These are phyloP conservation scores for Hofmannophila pseudospretella DNA, from an alignment of 2,888 invertebrate species.

Conservation along the genomic window DNA sequence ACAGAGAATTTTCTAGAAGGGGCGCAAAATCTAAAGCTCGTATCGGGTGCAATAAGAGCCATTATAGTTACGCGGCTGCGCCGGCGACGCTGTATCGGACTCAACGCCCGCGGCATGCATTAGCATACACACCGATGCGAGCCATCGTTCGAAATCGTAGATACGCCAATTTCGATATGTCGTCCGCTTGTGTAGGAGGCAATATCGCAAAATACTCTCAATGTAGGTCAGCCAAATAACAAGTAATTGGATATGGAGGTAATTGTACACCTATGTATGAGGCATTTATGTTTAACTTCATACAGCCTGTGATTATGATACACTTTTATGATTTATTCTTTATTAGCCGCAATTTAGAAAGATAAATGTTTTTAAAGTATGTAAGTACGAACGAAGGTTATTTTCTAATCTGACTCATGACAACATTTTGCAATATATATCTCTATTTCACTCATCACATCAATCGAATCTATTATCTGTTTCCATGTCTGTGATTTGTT, in stretches of 20 bases:
- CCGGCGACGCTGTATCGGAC: no score
- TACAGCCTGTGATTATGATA: conserved; percentile 53
- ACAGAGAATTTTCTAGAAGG: no score
- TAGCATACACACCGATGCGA: conserved; percentile 36
- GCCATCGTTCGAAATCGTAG: conserved; percentile 12
- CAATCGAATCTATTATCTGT: no score
- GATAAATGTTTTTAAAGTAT: conserved; percentile 35
- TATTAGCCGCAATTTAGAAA: conserved; percentile 56
- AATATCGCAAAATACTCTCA: conserved; percentile 53
- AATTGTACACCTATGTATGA: conserved; percentile 52
- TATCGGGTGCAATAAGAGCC: no score
- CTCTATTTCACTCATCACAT: background rate
- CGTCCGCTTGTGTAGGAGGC: conserved; percentile 49
- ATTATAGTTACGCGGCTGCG: no score
- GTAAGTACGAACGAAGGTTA: no score
- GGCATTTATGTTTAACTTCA: conserved; percentile 51
- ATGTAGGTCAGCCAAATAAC: conserved; percentile 60
- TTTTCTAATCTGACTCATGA: background rate
- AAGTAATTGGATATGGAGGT: conserved; percentile 55
- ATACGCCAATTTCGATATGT: conserved; percentile 53
- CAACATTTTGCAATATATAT: background rate
- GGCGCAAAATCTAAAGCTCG: no score
- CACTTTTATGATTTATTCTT: conserved; percentile 55
- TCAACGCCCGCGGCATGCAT: conserved; percentile 39
- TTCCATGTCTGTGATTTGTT: no score